These are phyloP conservation scores for Conomelus anceps DNA, from an alignment of 2,888 invertebrate species.

Conservation along the genomic window DNA sequence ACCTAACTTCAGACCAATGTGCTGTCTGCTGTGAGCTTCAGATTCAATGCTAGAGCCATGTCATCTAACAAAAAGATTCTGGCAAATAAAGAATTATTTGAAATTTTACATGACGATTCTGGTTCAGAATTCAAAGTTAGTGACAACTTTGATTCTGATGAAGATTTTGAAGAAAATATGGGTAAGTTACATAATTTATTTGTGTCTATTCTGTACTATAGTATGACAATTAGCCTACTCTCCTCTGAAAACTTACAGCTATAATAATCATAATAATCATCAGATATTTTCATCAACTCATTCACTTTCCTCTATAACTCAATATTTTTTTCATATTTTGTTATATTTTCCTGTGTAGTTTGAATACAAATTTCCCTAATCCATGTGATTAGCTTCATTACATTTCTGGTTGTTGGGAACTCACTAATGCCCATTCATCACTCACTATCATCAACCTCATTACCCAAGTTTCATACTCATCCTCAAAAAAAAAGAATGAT, in stretches of 20 bases:
- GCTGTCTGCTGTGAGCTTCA: background rate
- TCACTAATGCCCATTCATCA: background rate
- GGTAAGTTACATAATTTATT: background rate
- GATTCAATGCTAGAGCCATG: background rate
- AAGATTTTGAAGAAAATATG: background rate
- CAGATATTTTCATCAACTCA: too few relatives aligned
- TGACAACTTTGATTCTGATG: background rate
- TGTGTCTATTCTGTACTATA: background rate
- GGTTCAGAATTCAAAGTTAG: background rate
- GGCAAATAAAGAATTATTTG: background rate
- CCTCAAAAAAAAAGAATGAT: too few relatives aligned
- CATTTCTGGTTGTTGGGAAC: too few relatives aligned
- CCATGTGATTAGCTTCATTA: too few relatives aligned
- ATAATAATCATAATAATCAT: background rate
- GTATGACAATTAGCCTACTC: too few relatives aligned
- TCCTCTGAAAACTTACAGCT: too few relatives aligned
- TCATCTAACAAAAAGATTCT: background rate
- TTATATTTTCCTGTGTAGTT: too few relatives aligned
- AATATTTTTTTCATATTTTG: too few relatives aligned
- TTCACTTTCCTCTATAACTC: too few relatives aligned
- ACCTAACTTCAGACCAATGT: background rate
- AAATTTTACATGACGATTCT: background rate
- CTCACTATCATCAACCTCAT: background rate
- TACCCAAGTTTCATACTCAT: background rate
- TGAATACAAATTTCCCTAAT: too few relatives aligned